Conservation (phyloP, 2,888 invertebrate genomes). For the Aphodius sticticus region DNA sequence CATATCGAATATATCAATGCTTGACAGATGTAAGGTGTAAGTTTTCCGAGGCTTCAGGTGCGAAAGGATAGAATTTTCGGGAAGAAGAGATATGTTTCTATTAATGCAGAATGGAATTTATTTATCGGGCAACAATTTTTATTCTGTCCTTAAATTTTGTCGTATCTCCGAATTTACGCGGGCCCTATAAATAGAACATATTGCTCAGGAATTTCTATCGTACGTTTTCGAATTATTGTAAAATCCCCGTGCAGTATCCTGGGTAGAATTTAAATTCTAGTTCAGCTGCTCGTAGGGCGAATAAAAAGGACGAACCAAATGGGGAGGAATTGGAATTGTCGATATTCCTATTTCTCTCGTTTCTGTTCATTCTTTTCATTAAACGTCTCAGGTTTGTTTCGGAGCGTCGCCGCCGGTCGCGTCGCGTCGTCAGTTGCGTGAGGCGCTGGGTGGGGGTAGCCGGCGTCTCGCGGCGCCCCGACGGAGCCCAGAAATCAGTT, state of each 20-base stretch:
- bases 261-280: conserved; percentile 4
- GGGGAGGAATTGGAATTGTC: conserved; percentile 34
- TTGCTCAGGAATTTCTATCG: not conserved
- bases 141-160: not conserved
- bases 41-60: too few relatives aligned
- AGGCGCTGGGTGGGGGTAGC: not conserved
- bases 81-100: not conserved
- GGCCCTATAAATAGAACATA: not conserved
- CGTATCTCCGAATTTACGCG: not conserved
- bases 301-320: conserved; percentile 35
- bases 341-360: conserved; percentile 23
- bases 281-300: not conserved
- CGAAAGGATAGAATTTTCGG: not conserved
- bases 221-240: not conserved
- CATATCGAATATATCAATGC: too few relatives aligned
- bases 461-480: not conserved
- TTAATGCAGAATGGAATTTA: not conserved
- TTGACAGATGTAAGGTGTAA: too few relatives aligned
- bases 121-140: not conserved
- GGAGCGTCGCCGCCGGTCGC: not conserved
- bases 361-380: conserved; percentile 19
- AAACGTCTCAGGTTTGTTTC: conserved; percentile 12
- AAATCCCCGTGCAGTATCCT: not conserved
- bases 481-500: not conserved
- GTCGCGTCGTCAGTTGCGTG: not conserved